Conservation (phyloP, 2,797 vertebrate genomes). For the Gallirallus australis region DNA sequence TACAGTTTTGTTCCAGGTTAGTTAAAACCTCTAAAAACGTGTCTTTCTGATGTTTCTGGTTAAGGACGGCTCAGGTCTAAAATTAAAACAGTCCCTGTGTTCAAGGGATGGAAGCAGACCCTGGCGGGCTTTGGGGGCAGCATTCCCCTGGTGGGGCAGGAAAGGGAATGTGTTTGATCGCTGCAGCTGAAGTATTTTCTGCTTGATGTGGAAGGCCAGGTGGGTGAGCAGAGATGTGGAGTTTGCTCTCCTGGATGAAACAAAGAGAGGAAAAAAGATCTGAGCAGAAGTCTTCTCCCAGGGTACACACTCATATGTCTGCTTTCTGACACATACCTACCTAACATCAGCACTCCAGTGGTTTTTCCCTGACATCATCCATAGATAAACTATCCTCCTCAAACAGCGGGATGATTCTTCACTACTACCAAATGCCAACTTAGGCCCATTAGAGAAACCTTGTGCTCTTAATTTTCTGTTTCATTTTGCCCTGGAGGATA, state of each 20-base stretch:
- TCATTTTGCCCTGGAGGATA: slow-evolving; percentile 11
- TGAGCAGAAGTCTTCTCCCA: not conserved
- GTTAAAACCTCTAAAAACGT: not conserved
- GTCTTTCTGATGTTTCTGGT: slow-evolving; percentile 14
- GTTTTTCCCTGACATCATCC: not conserved
- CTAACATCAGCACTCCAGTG: not conserved
- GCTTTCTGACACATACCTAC: slow-evolving; percentile 27
- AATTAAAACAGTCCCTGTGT: slow-evolving; percentile 10
- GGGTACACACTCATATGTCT: not conserved
- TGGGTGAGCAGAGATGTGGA: not conserved
- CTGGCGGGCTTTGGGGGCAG: not conserved
- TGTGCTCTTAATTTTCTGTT: slow-evolving; percentile 4
- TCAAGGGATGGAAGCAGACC: slow-evolving; percentile 17
- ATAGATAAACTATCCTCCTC: slow-evolving; percentile 15
- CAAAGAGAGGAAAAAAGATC: not conserved
- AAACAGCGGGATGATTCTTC: slow-evolving; percentile 21
- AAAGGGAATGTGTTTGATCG: slow-evolving; percentile 30
- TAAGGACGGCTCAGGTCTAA: not conserved
- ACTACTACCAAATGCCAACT: not conserved
- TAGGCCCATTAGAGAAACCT: slow-evolving; percentile 16
- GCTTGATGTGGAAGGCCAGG: slow-evolving; percentile 46
- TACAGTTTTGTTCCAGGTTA: not conserved
- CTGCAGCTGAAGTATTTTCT: slow-evolving; percentile 47
- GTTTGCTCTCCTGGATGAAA: not conserved
- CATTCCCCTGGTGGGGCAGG: not conserved